A percentile compares a stretch with the other conserved stretches of the same genome.
phyloP scores from a whole-genome alignment of 2,113 vertebrate genomes.

The Neogale vison region DNA sequence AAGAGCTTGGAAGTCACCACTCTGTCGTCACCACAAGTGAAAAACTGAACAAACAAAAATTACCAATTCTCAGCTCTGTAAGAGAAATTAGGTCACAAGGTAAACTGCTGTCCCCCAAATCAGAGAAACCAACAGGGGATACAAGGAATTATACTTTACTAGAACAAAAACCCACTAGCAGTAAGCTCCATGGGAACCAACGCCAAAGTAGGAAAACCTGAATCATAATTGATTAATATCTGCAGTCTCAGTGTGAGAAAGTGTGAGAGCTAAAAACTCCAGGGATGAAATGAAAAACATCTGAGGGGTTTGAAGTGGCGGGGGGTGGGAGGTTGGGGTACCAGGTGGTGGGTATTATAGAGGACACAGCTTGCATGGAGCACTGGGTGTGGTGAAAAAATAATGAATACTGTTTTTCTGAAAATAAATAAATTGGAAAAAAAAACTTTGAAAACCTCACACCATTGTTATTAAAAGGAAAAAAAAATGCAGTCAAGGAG shows the following conservation, averaged over 20 bases:
- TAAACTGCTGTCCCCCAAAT: neutral
- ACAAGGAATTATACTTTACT: neutral
- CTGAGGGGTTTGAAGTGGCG: too few species aligned
- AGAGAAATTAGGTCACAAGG: neutral
- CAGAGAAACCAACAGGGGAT: neutral
- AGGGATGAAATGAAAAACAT: too few species aligned
- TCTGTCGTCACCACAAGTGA: neutral
- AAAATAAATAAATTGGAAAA: too few species aligned
- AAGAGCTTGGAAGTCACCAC: neutral
- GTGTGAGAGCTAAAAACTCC: neutral
- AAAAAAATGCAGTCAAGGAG: neutral
- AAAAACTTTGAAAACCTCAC: too few species aligned
- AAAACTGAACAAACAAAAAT: neutral
- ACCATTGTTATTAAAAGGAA: too few species aligned
- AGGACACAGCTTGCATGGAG: too few species aligned
- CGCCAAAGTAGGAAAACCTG: neutral
- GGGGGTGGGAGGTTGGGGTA: too few species aligned
- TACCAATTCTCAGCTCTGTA: neutral
- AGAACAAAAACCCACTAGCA: neutral
- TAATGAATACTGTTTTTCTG: too few species aligned
- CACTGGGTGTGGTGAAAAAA: too few species aligned
- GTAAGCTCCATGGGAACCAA: neutral
- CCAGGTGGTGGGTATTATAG: too few species aligned
- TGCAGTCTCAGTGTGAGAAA: neutral
- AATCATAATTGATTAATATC: neutral